These are phyloP conservation scores for Drosophila testacea DNA, from an alignment of 2,888 invertebrate genomes.

Conservation along the genomic window DNA sequence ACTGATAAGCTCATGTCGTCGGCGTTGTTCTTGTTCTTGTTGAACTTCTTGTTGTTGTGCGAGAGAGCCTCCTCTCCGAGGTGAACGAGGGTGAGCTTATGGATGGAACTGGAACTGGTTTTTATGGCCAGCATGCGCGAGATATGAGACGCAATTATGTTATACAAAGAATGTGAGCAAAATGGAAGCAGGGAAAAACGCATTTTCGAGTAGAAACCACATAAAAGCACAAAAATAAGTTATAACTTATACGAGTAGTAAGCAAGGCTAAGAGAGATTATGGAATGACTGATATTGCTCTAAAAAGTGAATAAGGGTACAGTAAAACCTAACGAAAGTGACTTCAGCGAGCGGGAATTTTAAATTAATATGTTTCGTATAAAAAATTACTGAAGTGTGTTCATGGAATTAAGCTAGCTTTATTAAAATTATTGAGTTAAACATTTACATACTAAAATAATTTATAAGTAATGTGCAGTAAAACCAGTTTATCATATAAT, in stretches of 20 bases:
- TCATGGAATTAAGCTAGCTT: no score
- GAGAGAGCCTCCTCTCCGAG: slow-evolving; percentile 12
- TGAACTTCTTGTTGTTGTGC: slow-evolving; percentile 12
- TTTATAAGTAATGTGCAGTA: not conserved
- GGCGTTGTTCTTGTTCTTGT: slow-evolving; percentile 41
- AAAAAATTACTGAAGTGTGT: no score
- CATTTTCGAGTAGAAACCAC: slow-evolving; percentile 23
- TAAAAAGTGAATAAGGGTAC: slow-evolving; percentile 1
- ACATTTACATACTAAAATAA: no score
- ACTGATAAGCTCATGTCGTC: slow-evolving; percentile 82
- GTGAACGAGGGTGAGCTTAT: slow-evolving; percentile 18
- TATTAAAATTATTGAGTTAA: no score
- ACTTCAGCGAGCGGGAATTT: not conserved
- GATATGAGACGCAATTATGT: slow-evolving; percentile 66
- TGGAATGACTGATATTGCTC: slow-evolving; percentile 12
- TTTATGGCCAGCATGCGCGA: slow-evolving; percentile 50
- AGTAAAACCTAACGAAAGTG: slow-evolving; percentile 1
- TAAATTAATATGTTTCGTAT: no score
- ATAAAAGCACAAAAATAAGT: slow-evolving; percentile 34
- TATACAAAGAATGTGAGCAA: slow-evolving; percentile 52
- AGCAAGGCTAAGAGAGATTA: slow-evolving; percentile 32
- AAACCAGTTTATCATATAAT: not conserved
- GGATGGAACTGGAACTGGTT: slow-evolving; percentile 60
- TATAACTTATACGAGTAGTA: slow-evolving; percentile 21
- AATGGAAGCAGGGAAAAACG: slow-evolving; percentile 55